These are phyloP conservation scores for Trichonephila inaurata DNA, from an alignment of 1,140 invertebrate genomes.

Conservation along the genomic window DNA sequence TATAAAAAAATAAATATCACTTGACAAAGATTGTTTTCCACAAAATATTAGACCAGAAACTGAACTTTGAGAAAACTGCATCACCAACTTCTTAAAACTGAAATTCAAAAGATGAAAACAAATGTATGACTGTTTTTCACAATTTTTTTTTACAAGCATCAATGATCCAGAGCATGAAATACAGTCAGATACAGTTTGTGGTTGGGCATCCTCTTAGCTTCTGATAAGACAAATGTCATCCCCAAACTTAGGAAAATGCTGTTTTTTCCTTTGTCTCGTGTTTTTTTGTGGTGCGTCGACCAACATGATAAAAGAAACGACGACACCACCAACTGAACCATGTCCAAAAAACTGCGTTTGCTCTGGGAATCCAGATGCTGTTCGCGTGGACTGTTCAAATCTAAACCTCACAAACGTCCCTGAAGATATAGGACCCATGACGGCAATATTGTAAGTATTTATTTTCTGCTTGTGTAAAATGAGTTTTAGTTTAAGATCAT, in stretches of 20 bases:
- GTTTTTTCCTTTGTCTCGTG: slow-evolving; percentile 19
- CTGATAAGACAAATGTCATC: slow-evolving; percentile 44
- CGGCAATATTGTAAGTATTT: slow-evolving; percentile 65
- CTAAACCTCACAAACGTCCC: slow-evolving; percentile 57
- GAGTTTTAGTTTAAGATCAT: too few species aligned
- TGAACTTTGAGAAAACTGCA: background rate
- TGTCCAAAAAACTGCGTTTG: slow-evolving; percentile 61
- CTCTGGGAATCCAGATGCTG: slow-evolving; percentile 55
- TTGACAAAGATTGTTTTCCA: background rate
- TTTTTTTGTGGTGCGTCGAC: background rate
- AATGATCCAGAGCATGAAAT: background rate
- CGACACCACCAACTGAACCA: background rate
- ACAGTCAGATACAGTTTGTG: background rate
- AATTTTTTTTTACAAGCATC: background rate
- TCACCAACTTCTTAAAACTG: background rate
- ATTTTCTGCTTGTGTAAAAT: background rate
- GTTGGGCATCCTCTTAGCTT: background rate
- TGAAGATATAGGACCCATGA: slow-evolving; percentile 24
- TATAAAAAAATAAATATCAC: background rate
- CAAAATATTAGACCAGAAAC: background rate
- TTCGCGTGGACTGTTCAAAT: slow-evolving; percentile 75
- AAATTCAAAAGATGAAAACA: background rate
- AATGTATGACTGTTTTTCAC: background rate
- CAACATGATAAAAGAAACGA: background rate
- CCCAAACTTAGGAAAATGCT: slow-evolving; percentile 51